Base-by-base conservation (phyloP, 23 tunicate species). In the Styela clava region DNA sequence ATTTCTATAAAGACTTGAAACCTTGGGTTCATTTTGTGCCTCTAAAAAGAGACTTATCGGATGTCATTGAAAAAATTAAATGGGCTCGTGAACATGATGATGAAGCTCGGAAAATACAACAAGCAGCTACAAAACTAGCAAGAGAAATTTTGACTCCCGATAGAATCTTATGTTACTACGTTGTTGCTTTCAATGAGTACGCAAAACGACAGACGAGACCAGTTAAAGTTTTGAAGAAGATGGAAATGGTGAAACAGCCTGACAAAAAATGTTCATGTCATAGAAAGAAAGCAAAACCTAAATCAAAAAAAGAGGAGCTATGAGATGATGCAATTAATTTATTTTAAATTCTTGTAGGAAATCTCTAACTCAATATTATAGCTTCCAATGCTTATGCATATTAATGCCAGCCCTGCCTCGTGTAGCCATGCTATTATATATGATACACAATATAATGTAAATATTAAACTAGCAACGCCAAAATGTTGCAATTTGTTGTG, bases 51-150 rank as follows among this genome's bases (percentile, higher is more conserved):
- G 84, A 91, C 78, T 78, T 96, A 1, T 25, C 84, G 34, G 97
- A 96, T 71, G 85, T 91, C 3, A 32, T 81, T 27, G 87, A 87
- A 33, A 91, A 96, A 64, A 72, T 96, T 24, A 81, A 87, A 68
- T 96, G 97, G 97, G 99, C 99, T 18, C 87, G 81, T 62, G 79
- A 69, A 36, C 83, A 96, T 65, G 99, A 96, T 64, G 83, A 78
- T 16, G 78, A 96, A 87, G 98, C 88, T 62, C 79, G 84, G 2
- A 63, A 93, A 71, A 88, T 93, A 16, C 93, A 88, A 80, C 52
- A 76, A 80, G 86, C 98, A 33, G 99, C 91, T 24, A 84, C 90
- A 2, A 76, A 84, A 73, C 71, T 87, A 61, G 97, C 99, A 21
- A 36, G 94, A 71, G 85, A 87, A 22, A 73, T 86, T 24, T 73